phyloP scores from a whole-genome alignment of 2,113 vertebrate genomes.

The Fukomys damarensis region DNA sequence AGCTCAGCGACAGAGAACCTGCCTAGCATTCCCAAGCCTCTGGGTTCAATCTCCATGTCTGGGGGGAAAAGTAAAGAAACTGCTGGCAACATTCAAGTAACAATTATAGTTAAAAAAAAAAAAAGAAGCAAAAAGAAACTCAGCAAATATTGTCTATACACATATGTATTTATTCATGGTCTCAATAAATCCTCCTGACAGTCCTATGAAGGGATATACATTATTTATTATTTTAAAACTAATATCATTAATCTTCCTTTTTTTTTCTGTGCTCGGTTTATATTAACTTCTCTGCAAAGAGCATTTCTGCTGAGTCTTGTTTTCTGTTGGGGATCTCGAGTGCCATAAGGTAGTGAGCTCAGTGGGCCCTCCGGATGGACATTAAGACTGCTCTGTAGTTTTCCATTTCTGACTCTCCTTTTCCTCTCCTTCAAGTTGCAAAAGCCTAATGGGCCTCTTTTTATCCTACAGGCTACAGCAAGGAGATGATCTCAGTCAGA shows the following conservation, averaged over 20 bases:
- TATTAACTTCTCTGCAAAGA: neutral
- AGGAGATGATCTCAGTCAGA: neutral
- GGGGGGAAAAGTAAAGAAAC: neutral
- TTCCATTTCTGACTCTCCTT: neutral
- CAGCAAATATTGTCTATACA: slow-evolving; percentile 25
- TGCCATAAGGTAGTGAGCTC: neutral
- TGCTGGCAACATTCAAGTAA: neutral
- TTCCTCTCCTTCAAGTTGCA: neutral
- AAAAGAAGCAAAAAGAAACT: neutral
- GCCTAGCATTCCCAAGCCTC: neutral
- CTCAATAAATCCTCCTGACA: slow-evolving; percentile 1
- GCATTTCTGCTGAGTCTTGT: neutral
- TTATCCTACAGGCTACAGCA: neutral
- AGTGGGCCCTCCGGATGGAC: neutral
- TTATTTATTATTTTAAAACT: slow-evolving; percentile 32
- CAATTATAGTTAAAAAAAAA: neutral
- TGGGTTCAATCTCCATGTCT: neutral
- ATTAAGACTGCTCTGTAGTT: neutral
- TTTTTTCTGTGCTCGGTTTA: neutral
- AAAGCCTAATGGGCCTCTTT: neutral
- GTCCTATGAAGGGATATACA: slow-evolving; percentile 9
- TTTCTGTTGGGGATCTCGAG: neutral
- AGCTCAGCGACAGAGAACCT: neutral
- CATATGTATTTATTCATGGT: neutral
- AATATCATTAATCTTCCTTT: neutral